Conservation (phyloP, 2,797 vertebrate species). For the Aldrovandia affinis region DNA sequence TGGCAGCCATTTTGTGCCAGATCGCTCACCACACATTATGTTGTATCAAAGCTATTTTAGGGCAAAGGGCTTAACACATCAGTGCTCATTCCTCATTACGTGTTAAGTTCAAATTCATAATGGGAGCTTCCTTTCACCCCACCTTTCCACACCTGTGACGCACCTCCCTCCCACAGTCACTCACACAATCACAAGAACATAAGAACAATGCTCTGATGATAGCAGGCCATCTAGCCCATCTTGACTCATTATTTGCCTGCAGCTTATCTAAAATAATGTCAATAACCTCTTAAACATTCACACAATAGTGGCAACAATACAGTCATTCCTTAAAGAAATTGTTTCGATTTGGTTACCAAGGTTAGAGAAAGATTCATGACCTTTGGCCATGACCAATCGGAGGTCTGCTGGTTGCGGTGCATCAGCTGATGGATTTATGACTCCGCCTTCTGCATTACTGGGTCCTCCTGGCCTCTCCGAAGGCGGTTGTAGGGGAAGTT, state of each 20-base stretch:
- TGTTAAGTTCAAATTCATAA: background rate
- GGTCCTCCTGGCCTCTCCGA: background rate
- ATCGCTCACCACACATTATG: too few species aligned
- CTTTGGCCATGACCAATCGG: background rate
- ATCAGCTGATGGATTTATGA: background rate
- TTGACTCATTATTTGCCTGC: background rate
- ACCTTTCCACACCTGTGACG: background rate
- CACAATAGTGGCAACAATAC: background rate
- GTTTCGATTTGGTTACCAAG: background rate
- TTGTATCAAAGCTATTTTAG: background rate
- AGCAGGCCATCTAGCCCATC: background rate
- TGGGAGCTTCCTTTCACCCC: too few species aligned
- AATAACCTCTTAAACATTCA: background rate
- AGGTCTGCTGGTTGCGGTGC: background rate
- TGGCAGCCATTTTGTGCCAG: too few species aligned
- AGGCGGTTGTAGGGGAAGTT: background rate
- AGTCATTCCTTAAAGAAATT: background rate
- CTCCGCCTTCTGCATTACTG: background rate
- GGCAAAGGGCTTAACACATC: background rate
- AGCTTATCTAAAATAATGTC: background rate
- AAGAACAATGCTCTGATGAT: background rate
- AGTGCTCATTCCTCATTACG: background rate
- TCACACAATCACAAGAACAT: background rate
- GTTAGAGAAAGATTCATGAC: background rate
- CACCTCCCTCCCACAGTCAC: background rate